These are phyloP conservation scores for Eolophus roseicapilla DNA, from an alignment of 2,113 vertebrate genomes.

Conservation along the genomic window DNA sequence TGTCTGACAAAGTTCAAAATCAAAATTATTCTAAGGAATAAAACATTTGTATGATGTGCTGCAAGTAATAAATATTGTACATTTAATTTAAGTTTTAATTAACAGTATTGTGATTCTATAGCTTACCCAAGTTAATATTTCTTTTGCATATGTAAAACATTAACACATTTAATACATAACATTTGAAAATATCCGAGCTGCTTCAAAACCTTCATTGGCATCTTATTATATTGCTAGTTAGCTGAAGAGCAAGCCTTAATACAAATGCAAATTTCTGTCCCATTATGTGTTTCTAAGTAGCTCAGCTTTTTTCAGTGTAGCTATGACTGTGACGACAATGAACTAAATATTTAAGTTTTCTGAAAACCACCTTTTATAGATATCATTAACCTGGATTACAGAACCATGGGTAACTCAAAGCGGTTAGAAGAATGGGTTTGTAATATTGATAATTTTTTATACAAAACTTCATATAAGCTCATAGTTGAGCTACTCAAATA, in stretches of 20 bases:
- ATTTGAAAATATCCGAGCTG: not conserved
- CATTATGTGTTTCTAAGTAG: not conserved
- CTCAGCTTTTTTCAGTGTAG: not conserved
- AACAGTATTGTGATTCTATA: not conserved
- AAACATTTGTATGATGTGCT: not conserved
- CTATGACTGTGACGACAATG: not conserved
- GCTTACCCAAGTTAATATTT: not conserved
- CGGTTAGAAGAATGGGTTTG: not conserved
- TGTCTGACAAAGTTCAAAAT: not conserved
- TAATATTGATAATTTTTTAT: not conserved
- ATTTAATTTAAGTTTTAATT: not conserved
- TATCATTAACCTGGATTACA: accelerated
- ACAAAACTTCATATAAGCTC: not conserved
- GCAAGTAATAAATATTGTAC: not conserved
- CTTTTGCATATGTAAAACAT: not conserved
- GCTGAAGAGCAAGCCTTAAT: not conserved
- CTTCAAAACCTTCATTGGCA: not conserved
- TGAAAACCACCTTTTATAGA: not conserved
- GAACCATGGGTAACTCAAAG: not conserved
- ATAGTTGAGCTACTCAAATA: not conserved
- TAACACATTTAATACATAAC: not conserved
- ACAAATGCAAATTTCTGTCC: not conserved
- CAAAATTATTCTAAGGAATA: not conserved
- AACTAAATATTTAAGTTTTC: not conserved
- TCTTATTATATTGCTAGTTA: not conserved